Base-by-base conservation (phyloP, 1,140 invertebrate species). In the Amyelois transitella region DNA sequence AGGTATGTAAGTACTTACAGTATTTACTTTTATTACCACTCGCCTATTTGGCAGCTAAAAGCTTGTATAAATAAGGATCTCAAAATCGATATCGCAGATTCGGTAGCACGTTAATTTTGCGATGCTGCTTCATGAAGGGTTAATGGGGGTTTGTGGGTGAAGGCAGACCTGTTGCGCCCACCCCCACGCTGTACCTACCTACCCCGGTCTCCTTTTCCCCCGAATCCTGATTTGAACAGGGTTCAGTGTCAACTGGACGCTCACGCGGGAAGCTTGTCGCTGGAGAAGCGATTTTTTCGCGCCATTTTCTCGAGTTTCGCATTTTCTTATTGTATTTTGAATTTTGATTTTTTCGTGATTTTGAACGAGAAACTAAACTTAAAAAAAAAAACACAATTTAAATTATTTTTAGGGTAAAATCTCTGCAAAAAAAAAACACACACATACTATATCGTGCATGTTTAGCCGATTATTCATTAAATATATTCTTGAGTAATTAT, bases 161-260 rank as follows among this genome's bases (percentile, higher is more conserved):
- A 8, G 48, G 58, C 55, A 2, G 62, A 78, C 70, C 66, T 78
- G 73, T 76, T 78, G 77, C 75, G 62, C 64, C 67, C 57, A 43
- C 66, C 54, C 49, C 60, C 62, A 22, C 51, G 53, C 49, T 50
- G 44, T 51, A 53, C 60, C 48, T 5, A 20, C 18, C 45, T 18
- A 48, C 45, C 20, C 44, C 8, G 17, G 21, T 6, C 25, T 43
- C 24, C 12, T 56, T 5, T 17, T 17, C 25, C 22, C 22, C 10
- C 44, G 17, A 17, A 58, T 52, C 32, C n/a, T 38, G 32, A 38
- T 14, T 38, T 38, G 2, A 38, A n/a, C n/a, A n/a, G n/a, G 4
- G 43, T 10, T 48, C 45, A 48, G 45, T 48, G 45, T 48, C n/a
- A 21, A 20, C 18, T 4, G 19, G 21, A 48, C 45, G 6, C 20